phyloP scores from a whole-genome alignment of 2,797 vertebrate genomes.

The Myotis vivesi region DNA sequence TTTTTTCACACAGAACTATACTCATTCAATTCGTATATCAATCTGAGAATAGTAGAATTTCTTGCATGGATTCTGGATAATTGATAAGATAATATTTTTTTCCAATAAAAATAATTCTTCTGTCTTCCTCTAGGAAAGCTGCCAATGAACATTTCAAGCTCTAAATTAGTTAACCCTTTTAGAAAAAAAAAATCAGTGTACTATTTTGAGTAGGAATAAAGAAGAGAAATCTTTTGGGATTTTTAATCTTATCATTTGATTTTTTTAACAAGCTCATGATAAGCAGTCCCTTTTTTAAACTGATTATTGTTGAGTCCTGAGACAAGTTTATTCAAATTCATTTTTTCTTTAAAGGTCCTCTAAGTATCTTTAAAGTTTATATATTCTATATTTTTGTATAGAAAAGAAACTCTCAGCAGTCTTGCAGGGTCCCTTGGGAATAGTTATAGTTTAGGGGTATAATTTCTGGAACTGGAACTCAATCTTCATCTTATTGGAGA shows the following conservation, averaged over 20 bases:
- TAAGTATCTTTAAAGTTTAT: constrained; percentile 47
- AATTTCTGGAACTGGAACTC: constrained; percentile 1
- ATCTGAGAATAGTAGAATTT: constrained; percentile 2
- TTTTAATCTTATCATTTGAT: background rate
- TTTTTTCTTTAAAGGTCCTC: constrained; percentile 7
- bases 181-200: background rate
- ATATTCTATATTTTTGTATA: background rate
- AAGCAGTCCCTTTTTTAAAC: constrained; percentile 19
- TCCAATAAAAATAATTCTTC: background rate
- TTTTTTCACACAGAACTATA: background rate
- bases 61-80: background rate
- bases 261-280: background rate
- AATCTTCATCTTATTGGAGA: constrained; percentile 34
- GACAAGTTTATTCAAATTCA: background rate
- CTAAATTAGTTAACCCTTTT: constrained; percentile 35
- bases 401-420: constrained; percentile 16
- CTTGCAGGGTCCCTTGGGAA: background rate
- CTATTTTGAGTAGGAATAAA: background rate
- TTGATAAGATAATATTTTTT: constrained; percentile 30
- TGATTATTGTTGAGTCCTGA: constrained; percentile 22
- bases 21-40: background rate
- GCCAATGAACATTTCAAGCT: background rate
- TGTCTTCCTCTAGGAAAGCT: background rate
- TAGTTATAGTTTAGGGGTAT: background rate
- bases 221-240: constrained; percentile 7